These are phyloP conservation scores for Pocillopora meandrina DNA, from an alignment of 92 coral and sea anemone species.

Conservation along the genomic window DNA sequence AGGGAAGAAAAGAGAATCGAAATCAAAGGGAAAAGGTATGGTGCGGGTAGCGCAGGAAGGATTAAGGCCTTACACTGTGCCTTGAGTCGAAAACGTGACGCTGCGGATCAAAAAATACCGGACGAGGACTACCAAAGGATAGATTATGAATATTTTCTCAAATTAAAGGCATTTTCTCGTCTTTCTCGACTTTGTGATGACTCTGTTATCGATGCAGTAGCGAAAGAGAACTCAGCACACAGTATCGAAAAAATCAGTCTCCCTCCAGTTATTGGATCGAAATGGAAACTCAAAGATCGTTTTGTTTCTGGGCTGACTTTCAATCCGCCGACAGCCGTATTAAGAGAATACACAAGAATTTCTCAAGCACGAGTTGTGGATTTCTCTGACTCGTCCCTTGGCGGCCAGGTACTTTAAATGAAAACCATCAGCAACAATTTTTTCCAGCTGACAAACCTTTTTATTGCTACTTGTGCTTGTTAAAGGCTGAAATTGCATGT, in stretches of 20 bases:
- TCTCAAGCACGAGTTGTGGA: conserved; percentile 49
- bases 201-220: conserved; percentile 46
- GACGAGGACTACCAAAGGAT: conserved; percentile 69
- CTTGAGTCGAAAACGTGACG: conserved; percentile 42
- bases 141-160: conserved; percentile 45
- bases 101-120: background rate
- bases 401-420: conserved; percentile 21
- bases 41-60: background rate
- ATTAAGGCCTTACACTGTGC: conserved; percentile 54
- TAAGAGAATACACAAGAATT: conserved; percentile 67
- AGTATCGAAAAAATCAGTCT: conserved; percentile 13
- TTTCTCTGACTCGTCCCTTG: conserved; percentile 34
- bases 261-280: conserved; percentile 57
- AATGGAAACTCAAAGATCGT: conserved; percentile 58
- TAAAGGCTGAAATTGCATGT: background rate
- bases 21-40: conserved; percentile 12
- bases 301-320: conserved; percentile 42
- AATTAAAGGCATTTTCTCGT: conserved; percentile 5
- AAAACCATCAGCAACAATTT: background rate
- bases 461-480: background rate
- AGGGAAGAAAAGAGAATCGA: background rate
- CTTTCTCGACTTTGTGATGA: conserved; percentile 10
- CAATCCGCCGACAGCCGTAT: conserved; percentile 55
- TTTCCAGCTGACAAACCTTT: background rate
- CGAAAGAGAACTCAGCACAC: conserved; percentile 48